Evolutionary conservation across 30 jellyfish, hydroid and myxozoan genomes (phyloP).

Genomic region (Cassiopea xamachana): DNA sequence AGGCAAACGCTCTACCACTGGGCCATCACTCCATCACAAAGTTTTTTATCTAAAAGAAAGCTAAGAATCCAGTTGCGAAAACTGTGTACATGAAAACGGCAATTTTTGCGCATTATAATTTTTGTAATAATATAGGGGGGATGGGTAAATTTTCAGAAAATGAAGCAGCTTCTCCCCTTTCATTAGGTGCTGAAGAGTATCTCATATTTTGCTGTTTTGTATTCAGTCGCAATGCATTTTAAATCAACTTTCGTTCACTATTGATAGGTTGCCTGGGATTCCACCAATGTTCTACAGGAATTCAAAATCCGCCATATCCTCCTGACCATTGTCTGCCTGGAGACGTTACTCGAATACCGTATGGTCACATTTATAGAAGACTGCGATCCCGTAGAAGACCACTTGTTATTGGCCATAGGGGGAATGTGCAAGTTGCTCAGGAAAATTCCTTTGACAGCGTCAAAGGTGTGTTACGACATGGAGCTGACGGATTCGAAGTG

Average conservation of each 20-base stretch:
- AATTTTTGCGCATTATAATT: no score
- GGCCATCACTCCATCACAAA: no score
- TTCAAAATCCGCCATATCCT: not conserved
- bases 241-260: not conserved
- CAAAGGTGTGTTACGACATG: slow-evolving; percentile 17
- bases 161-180: no score
- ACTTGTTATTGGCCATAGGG: slow-evolving; percentile 89
- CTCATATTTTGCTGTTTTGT: no score
- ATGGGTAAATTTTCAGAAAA: no score
- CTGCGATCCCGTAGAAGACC: slow-evolving; percentile 30
- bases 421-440: slow-evolving; percentile 59
- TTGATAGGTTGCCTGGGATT: not conserved
- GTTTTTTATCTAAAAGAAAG: no score
- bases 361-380: not conserved
- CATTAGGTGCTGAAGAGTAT: no score
- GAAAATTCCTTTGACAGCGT: slow-evolving; percentile 82
- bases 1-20: no score
- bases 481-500: slow-evolving; percentile 89
- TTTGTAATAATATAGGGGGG: no score
- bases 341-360: not conserved
- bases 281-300: not conserved
- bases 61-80: no score
- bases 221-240: no score
- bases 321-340: not conserved
- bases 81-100: no score